Percentiles rank a stretch among this genome's conserved stretches.
Conservation (phyloP, 1,140 invertebrate genomes). For the Lasioglossum baleicum region DNA sequence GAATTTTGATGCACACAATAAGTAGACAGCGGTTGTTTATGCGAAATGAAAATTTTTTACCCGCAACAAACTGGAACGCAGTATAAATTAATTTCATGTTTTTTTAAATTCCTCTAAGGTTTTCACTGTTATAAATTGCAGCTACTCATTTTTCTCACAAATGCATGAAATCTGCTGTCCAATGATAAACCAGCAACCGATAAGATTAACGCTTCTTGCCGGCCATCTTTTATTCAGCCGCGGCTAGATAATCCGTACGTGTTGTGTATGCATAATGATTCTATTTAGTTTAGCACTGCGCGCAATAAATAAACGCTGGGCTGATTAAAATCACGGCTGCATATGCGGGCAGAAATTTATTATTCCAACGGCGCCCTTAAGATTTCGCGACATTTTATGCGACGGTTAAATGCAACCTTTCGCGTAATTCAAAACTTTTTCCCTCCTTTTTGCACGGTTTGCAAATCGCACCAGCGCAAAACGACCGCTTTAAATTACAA, state of each 20-base stretch:
- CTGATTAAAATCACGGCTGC: constrained; percentile 1
- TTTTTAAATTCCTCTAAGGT: too few species aligned
- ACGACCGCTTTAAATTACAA: background rate
- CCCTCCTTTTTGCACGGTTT: background rate
- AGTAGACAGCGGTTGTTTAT: too few species aligned
- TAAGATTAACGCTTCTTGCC: constrained; percentile 23
- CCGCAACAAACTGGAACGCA: too few species aligned
- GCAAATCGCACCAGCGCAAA: background rate
- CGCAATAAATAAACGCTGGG: constrained; percentile 43
- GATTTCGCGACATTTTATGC: background rate
- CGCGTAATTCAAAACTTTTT: background rate
- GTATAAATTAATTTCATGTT: too few species aligned
- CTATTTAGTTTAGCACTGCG: constrained; percentile 54
- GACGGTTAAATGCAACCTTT: background rate
- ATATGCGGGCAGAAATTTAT: background rate
- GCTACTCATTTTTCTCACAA: too few species aligned
- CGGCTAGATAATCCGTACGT: constrained; percentile 44
- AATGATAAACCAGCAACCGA: constrained; percentile 44
- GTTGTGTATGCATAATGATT: constrained; percentile 55
- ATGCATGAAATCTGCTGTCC: too few species aligned
- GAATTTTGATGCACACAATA: too few species aligned
- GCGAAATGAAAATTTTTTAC: too few species aligned
- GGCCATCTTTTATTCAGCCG: constrained; percentile 30
- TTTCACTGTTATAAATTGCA: too few species aligned
- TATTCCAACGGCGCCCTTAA: constrained; percentile 3